A percentile compares a stretch with the other conserved stretches of the same genome.
phyloP scores from a whole-genome alignment of 2,888 invertebrate species.

The Tridacna gigas region DNA sequence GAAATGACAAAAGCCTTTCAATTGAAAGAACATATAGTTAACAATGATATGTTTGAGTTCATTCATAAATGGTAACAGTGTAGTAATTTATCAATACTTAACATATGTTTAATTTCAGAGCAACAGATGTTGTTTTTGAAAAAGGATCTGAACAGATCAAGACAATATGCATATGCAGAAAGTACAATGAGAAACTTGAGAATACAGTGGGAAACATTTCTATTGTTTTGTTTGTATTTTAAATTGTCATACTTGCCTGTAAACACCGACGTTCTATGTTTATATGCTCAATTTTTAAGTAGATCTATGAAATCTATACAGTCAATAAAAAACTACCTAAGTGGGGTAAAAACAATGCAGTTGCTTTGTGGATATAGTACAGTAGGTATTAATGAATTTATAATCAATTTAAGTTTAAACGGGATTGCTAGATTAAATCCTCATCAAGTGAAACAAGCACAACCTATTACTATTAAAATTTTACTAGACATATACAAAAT shows the following conservation, averaged over 20 bases:
- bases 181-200: neutral
- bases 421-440: neutral
- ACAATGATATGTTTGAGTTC: neutral
- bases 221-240: neutral
- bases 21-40: neutral
- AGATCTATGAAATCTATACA: slow-evolving; percentile 8
- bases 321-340: neutral
- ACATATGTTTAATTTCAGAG: neutral
- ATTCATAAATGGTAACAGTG: neutral
- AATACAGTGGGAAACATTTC: neutral
- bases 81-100: too few relatives aligned
- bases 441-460: neutral
- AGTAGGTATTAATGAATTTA: slow-evolving; percentile 1
- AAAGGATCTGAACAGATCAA: neutral
- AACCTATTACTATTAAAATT: neutral
- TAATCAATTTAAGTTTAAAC: neutral
- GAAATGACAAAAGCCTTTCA: neutral
- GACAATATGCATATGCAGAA: neutral
- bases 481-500: neutral
- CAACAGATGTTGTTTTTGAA: neutral
- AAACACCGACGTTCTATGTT: neutral
- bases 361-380: neutral
- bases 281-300: neutral
- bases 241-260: neutral
- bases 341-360: neutral